These are phyloP conservation scores for Drosophila willistoni DNA, from an alignment of 1,140 invertebrate species.

Conservation along the genomic window DNA sequence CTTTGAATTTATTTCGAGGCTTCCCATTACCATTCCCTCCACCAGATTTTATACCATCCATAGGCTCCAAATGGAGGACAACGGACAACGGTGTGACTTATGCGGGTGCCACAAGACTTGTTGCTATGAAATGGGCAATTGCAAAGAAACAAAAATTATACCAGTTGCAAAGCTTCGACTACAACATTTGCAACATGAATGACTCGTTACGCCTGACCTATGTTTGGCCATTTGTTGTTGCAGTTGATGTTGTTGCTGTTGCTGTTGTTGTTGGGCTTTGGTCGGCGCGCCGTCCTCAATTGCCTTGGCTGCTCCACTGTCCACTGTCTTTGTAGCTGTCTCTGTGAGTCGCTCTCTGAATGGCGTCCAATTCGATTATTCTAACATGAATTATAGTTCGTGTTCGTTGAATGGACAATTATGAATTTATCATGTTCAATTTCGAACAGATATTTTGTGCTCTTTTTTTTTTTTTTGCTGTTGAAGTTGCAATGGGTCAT, in stretches of 20 bases:
- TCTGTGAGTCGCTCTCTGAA: slow-evolving; percentile 52
- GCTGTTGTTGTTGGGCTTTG: slow-evolving; percentile 56
- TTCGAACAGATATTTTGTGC: slow-evolving; percentile 77
- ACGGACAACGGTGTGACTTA: slow-evolving; percentile 66
- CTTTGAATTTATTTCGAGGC: background rate
- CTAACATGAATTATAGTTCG: slow-evolving; percentile 81
- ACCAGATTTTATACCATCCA: background rate
- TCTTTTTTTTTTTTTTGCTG: slow-evolving; percentile 41
- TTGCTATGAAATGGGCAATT: slow-evolving; percentile 33
- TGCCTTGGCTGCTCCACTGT: slow-evolving; percentile 38
- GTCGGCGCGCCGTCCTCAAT: slow-evolving; percentile 71
- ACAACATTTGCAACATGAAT: slow-evolving; percentile 75
- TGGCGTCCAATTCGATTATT: slow-evolving; percentile 80
- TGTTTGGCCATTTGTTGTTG: slow-evolving; percentile 56
- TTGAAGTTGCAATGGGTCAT: slow-evolving; percentile 22
- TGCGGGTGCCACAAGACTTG: slow-evolving; percentile 65
- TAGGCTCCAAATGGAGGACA: background rate
- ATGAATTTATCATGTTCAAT: slow-evolving; percentile 81
- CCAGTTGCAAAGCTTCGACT: slow-evolving; percentile 60
- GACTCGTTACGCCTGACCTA: slow-evolving; percentile 79
- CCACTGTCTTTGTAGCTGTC: slow-evolving; percentile 6
- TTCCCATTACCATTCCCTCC: background rate
- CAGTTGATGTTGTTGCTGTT: slow-evolving; percentile 14
- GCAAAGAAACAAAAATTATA: slow-evolving; percentile 49
- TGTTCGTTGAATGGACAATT: slow-evolving; percentile 80